Base-by-base conservation (phyloP, 2,888 invertebrate species). In the Agrotis segetum region DNA sequence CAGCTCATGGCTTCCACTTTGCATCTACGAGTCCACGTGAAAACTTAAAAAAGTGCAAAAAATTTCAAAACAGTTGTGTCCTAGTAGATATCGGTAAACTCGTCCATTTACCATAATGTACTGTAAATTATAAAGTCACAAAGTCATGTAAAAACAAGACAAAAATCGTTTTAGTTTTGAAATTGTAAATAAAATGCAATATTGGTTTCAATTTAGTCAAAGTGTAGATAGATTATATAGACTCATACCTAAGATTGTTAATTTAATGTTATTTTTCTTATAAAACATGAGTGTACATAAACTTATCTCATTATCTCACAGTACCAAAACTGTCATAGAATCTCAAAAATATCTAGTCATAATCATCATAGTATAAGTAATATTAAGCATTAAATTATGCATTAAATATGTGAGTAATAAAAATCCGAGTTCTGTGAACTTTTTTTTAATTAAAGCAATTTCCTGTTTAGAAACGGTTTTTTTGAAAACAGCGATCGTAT, bases 321-420 rank as follows among this genome's bases (percentile, higher is more conserved):
- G 16, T 40, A 75, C 4, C 47, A 47, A 55, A 16, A 76, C 29
- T 64, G 7, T 74, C 50, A 21, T 1, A 49, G n/a, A 44, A 77
- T 68, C 68, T 55, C 55, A 29, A 49, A 47, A 56, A 34, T 44
- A 1, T 34, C 44, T 69, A 77, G 77, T 77, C 49, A 29, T 71
- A 40, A 47, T 55, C 19, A 47, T 13, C 6, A 40, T 47, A 40
- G 2, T 53, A 47, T 69, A 69, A 21, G 44, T 46, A 34, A 71
- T 9, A 40, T 40, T 55, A 40, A 11, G n/a, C n/a, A n/a, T n/a
- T n/a, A n/a, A n/a, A n/a, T n/a, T n/a, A n/a, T n/a, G n/a, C n/a
- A n/a, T 72, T 72, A 69, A 47, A 9, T 24, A 19, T 49, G 47
- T 40, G 34, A 73, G 7, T 34, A 34, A 40, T 40, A 40, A 40